These are phyloP conservation scores for Oreochromis spilurus DNA, from an alignment of 2,113 vertebrate genomes.

Conservation along the genomic window DNA sequence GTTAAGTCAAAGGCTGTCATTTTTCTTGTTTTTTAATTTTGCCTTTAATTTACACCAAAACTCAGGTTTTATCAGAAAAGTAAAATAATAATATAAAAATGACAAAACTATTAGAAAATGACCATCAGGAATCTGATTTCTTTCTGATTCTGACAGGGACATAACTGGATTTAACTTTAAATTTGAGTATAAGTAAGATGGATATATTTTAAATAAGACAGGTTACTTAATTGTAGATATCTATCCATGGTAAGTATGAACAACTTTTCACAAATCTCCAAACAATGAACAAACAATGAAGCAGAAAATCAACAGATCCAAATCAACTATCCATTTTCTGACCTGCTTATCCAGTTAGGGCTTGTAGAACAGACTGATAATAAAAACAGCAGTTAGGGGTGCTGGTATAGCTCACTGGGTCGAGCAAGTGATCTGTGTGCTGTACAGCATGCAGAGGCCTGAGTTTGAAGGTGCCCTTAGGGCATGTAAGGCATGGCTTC, in stretches of 20 bases:
- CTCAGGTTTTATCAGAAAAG: not conserved
- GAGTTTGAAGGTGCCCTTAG: not conserved
- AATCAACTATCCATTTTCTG: not conserved
- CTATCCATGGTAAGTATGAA: not conserved
- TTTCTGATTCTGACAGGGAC: not conserved
- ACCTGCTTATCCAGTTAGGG: not conserved
- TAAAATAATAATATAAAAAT: not conserved
- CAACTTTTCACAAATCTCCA: not conserved
- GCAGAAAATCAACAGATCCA: not conserved
- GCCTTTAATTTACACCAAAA: not conserved
- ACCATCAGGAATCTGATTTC: not conserved
- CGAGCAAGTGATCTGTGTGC: not conserved
- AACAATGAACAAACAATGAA: not conserved
- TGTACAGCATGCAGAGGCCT: not conserved
- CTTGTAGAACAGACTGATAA: not conserved
- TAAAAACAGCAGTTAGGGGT: not conserved
- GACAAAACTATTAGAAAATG: not conserved
- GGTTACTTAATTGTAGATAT: not conserved
- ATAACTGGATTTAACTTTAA: not conserved
- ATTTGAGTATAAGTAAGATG: not conserved
- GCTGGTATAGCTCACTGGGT: not conserved
- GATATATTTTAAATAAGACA: accelerated
- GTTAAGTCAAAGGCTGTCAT: not conserved
- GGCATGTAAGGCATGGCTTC: not conserved
- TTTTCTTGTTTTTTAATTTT: not conserved